Evolutionary conservation across 2,797 vertebrate species (phyloP).

Genomic region (Eutrigla gurnardus): DNA sequence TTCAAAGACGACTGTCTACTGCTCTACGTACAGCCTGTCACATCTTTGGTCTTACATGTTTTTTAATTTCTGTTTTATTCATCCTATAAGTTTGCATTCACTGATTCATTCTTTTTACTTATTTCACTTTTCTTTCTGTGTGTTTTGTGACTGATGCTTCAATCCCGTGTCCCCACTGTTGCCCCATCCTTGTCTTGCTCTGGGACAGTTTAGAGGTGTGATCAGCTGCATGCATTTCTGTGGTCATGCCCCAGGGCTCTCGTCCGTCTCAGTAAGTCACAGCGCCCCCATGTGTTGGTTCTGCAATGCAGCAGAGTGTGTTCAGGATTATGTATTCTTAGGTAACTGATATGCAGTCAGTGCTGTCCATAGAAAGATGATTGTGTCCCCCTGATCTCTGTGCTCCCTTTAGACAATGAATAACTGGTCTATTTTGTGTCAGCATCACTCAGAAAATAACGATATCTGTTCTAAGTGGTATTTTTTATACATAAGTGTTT

Average conservation of each 20-base stretch:
- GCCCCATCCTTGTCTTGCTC: conserved; percentile 81
- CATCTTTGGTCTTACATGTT: conserved; percentile 9
- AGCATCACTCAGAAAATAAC: background rate
- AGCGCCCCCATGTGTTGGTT: conserved; percentile 76
- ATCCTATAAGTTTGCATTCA: conserved; percentile 42
- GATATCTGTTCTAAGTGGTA: background rate
- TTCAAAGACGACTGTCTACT: background rate
- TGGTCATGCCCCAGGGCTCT: conserved; percentile 80
- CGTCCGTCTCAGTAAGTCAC: conserved; percentile 88
- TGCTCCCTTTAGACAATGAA: conserved; percentile 2
- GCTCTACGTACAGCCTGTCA: background rate
- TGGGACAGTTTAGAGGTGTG: conserved; percentile 86
- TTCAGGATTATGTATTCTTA: conserved; percentile 38
- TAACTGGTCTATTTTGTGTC: background rate
- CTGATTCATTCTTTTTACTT: conserved; percentile 29
- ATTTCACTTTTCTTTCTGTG: conserved; percentile 50
- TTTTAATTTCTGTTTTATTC: conserved; percentile 28
- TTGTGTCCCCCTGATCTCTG: background rate
- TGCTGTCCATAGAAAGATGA: conserved; percentile 7
- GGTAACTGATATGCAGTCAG: conserved; percentile 21
- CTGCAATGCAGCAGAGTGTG: conserved; percentile 44
- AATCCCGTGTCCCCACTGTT: conserved; percentile 54
- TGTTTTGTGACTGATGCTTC: conserved; percentile 63
- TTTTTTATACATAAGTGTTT: background rate
- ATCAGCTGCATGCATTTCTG: conserved; percentile 86